phyloP scores from a whole-genome alignment of 2,888 invertebrate species.

The Sepioteuthis lessoniana region DNA sequence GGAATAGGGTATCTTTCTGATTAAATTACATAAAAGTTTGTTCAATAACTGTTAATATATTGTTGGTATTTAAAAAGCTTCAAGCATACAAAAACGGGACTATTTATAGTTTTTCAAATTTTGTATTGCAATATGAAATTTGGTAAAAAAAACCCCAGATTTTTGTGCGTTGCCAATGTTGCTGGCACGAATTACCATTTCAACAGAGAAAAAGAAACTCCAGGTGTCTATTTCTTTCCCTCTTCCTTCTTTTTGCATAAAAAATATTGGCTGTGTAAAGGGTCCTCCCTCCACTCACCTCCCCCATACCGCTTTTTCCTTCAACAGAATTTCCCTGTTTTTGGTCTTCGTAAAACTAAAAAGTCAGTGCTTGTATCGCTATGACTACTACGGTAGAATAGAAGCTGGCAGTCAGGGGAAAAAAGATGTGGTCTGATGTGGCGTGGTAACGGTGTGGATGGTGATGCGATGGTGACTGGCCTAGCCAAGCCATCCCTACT shows the following conservation, averaged over 20 bases:
- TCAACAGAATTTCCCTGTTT: neutral
- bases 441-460: neutral
- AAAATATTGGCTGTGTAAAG: neutral
- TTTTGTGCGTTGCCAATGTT: no score
- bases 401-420: neutral
- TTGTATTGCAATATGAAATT: no score
- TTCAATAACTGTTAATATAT: no score
- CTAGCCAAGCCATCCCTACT: neutral
- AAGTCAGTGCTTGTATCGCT: constrained; percentile 2
- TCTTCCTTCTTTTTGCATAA: neutral
- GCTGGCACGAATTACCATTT: neutral
- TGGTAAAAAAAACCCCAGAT: no score
- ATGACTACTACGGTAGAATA: constrained; percentile 19
- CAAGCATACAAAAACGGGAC: no score
- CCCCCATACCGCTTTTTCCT: neutral
- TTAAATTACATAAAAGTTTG: no score
- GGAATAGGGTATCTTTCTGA: no score
- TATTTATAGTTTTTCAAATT: no score
- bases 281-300: neutral
- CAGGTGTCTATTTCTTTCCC: neutral
- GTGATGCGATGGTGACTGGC: neutral
- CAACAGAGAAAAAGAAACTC: neutral
- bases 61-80: no score
- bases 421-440: neutral
- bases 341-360: neutral